Evolutionary conservation across 2,113 vertebrate genomes (phyloP).

Genomic region (Siniperca chuatsi): DNA sequence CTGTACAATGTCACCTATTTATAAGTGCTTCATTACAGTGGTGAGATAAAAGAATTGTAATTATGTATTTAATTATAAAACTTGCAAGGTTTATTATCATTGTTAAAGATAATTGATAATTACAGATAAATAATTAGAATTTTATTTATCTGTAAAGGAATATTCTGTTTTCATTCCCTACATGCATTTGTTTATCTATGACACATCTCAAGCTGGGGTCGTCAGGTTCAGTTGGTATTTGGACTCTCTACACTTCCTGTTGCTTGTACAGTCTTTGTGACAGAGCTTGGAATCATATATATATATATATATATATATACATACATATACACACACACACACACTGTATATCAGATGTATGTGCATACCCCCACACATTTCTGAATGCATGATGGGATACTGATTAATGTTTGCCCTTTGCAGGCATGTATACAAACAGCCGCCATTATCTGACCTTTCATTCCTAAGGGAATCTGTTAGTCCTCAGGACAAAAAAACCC

Average conservation of each 20-base stretch:
- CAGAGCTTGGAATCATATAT: not conserved
- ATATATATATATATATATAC: not conserved
- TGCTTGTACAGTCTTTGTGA: not conserved
- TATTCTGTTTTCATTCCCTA: not conserved
- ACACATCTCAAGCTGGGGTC: not conserved
- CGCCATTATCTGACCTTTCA: conserved; percentile 51
- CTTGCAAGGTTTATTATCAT: not conserved
- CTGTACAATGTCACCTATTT: not conserved
- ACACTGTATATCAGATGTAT: not conserved
- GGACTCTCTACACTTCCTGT: not conserved
- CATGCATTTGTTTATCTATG: not conserved
- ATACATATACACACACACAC: not conserved
- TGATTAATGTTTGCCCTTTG: conserved; percentile 60
- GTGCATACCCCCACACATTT: conserved; percentile 1
- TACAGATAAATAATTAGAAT: not conserved
- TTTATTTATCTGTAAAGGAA: not conserved
- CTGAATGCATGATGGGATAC: conserved; percentile 35
- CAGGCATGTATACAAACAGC: conserved; percentile 39
- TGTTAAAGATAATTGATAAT: not conserved
- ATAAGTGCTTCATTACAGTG: not conserved
- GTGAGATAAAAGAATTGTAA: not conserved
- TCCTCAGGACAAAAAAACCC: not conserved
- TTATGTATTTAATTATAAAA: not conserved
- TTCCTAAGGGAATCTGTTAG: conserved; percentile 3
- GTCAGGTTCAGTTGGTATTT: not conserved